Evolutionary conservation across 2,888 invertebrate genomes (phyloP).

Genomic region (Exocentrus adspersus): DNA sequence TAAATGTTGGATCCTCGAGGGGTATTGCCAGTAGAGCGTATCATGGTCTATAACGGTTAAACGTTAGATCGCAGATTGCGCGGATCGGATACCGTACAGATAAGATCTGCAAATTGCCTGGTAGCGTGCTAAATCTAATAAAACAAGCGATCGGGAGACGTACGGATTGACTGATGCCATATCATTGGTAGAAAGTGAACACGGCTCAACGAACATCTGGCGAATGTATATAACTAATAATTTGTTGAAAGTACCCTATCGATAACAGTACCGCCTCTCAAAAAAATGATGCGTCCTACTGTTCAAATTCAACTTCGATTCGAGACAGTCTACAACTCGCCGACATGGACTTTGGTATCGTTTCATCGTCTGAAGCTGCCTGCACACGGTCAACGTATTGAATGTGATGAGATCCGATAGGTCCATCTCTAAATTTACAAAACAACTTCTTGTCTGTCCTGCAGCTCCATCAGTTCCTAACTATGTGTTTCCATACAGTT

Average conservation of each 20-base stretch:
- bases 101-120: not conserved
- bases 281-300: too few relatives aligned
- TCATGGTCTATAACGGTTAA: not conserved
- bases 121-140: not conserved
- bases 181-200: not conserved
- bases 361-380: too few relatives aligned
- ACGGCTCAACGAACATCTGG: conserved; percentile 5
- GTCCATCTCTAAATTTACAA: too few relatives aligned
- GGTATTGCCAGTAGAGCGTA: not conserved
- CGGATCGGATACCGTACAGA: not conserved
- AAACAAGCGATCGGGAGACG: conserved; percentile 4
- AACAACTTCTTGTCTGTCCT: too few relatives aligned
- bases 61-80: not conserved
- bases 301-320: too few relatives aligned
- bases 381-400: too few relatives aligned
- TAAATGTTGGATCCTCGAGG: not conserved
- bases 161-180: conserved; percentile 2
- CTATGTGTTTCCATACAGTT: conserved; percentile 16
- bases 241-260: conserved; percentile 16
- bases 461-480: conserved; percentile 9
- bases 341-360: too few relatives aligned
- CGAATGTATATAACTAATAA: conserved; percentile 8
- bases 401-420: too few relatives aligned
- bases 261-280: too few relatives aligned
- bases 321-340: too few relatives aligned